Conservation (phyloP, 2,888 invertebrate genomes). For the Campopleginae sp. region DNA sequence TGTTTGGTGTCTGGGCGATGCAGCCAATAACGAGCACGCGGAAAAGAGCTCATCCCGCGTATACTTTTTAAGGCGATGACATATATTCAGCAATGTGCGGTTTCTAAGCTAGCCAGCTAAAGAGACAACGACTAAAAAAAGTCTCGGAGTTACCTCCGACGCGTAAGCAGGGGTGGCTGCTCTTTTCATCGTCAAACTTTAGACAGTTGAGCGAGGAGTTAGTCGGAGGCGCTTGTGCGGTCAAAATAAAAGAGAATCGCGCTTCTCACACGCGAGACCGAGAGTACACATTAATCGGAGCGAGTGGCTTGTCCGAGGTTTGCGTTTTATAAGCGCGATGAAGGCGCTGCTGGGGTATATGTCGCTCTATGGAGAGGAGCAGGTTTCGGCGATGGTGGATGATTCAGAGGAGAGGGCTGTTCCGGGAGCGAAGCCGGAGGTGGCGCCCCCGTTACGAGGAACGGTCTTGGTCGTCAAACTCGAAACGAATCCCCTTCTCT, state of each 20-base stretch:
- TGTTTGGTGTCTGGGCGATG: constrained; percentile 34
- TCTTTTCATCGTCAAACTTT: constrained; percentile 69
- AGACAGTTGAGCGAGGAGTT: constrained; percentile 76
- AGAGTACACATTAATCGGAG: constrained; percentile 60
- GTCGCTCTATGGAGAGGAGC: not conserved
- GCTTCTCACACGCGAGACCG: constrained; percentile 19
- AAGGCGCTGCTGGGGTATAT: not conserved
- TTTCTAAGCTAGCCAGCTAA: constrained; percentile 58
- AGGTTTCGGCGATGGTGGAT: constrained; percentile 46
- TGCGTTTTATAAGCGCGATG: not conserved
- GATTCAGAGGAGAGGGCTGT: constrained; percentile 71
- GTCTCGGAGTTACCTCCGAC: constrained; percentile 15
- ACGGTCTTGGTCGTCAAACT: constrained; percentile 62
- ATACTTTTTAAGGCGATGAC: constrained; percentile 15
- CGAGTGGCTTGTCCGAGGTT: constrained; percentile 15
- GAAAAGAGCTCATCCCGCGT: constrained; percentile 47
- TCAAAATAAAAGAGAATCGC: constrained; percentile 66
- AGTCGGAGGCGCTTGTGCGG: constrained; percentile 63
- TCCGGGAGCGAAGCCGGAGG: constrained; percentile 71
- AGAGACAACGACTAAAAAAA: constrained; percentile 52
- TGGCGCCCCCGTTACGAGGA: constrained; percentile 80
- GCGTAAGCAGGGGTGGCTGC: constrained; percentile 26
- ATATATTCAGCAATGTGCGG: no score
- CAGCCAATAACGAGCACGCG: not conserved
- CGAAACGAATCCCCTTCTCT: constrained; percentile 46